Evolutionary conservation across 2,888 invertebrate genomes (phyloP), one percentile per base, ranked within the genome.

Genomic region (Galerucella nymphaeae): DNA sequence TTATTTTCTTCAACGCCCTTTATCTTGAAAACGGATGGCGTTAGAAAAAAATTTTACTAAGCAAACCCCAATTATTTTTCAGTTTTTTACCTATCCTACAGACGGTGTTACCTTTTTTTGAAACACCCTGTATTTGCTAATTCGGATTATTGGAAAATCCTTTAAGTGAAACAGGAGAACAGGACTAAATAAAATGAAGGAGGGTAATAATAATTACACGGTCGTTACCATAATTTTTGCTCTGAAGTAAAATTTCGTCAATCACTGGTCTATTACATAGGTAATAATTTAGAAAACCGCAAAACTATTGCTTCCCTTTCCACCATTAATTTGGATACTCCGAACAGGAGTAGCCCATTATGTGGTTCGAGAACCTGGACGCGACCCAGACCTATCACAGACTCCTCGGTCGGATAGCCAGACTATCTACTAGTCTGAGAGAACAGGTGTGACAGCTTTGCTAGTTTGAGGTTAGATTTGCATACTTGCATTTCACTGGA

Each of bases 221-320:
- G n/a, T n/a, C n/a, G n/a, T n/a, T n/a, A n/a, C n/a, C n/a, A n/a
- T n/a, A n/a, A n/a, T n/a, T 23, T 23, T 2, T 23, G 23, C 23
- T 23, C 30, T 30, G 30, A 30, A 30, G 30, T 30, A 1, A 38
- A 38, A 38, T 38, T 38, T 38, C 30, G 30, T 38, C 30, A 53
- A 53, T 18, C 18, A 50, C 50, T 50, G 50, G 50, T 50, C 50
- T 50, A 50, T 50, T 30, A 23, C 23, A 58, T 41, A 61, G 41
- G 61, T 61, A 38, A 62, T 62, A 62, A 61, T 61, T 61, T 41
- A 61, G 42, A 42, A 41, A 61, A 61, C 61, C 61, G 61, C 61
- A 41, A 3, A 62, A 41, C 42, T 18, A 62, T 11, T 18, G 61
- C 16, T 42, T 42, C 41, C 42, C 8, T 18, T 11, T 62, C 18